phyloP scores from a whole-genome alignment of 2,113 vertebrate species.

The Picathartes gymnocephalus region DNA sequence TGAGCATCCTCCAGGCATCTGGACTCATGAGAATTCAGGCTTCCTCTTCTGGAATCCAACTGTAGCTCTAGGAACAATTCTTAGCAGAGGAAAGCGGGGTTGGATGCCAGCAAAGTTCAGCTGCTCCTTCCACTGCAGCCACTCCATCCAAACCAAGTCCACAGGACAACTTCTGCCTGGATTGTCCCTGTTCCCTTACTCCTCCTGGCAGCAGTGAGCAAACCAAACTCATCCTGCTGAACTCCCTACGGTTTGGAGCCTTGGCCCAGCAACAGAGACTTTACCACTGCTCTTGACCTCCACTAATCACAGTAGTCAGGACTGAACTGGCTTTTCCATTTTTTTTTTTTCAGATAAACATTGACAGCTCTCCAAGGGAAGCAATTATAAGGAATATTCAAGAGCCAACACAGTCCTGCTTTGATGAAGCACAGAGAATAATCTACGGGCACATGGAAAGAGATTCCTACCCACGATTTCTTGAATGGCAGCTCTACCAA shows the following conservation, averaged over 20 bases:
- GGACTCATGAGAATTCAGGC: neutral
- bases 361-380: conserved; percentile 81
- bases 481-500: conserved; percentile 81
- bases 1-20: neutral
- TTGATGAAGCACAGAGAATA: conserved; percentile 86
- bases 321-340: neutral
- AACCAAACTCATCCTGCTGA: neutral
- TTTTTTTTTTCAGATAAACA: conserved; percentile 80
- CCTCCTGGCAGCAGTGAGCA: neutral
- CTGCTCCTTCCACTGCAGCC: neutral
- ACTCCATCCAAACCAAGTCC: neutral
- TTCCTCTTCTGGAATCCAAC: neutral
- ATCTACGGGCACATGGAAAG: conserved; percentile 84
- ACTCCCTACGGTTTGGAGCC: too few relatives aligned
- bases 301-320: neutral
- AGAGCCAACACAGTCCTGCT: conserved; percentile 76
- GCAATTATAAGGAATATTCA: conserved; percentile 75
- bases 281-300: neutral
- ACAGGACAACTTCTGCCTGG: neutral
- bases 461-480: conserved; percentile 84
- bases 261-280: neutral
- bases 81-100: neutral
- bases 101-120: neutral
- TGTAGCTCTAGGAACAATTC: neutral
- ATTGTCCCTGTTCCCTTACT: neutral